Percentiles rank a stretch among this genome's conserved stretches.
Evolutionary conservation across 2,888 invertebrate genomes (phyloP).

Genomic region (Campoletis raptor): DNA sequence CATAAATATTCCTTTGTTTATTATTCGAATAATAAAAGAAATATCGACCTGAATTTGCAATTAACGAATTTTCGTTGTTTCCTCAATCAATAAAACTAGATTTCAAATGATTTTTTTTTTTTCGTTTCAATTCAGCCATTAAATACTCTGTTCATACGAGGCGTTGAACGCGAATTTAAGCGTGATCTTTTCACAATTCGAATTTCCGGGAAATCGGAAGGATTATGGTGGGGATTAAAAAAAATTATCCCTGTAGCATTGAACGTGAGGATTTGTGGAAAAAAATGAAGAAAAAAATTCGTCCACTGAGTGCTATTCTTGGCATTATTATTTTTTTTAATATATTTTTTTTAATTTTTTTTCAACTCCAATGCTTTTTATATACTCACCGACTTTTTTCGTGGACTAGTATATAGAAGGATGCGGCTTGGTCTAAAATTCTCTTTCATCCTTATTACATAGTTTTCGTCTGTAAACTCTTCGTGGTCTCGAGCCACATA

Average conservation of each 20-base stretch:
- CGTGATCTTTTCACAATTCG: not conserved
- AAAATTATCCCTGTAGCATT: not conserved
- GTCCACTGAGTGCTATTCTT: not conserved
- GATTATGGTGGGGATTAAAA: not conserved
- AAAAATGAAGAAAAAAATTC: constrained; percentile 2
- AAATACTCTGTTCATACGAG: not conserved
- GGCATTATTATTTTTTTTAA: not conserved
- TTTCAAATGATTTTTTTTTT: not conserved
- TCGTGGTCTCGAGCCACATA: constrained; percentile 48
- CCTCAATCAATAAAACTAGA: not conserved
- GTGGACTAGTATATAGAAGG: not conserved
- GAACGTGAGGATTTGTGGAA: constrained; percentile 6
- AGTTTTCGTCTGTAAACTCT: constrained; percentile 32
- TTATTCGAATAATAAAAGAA: not conserved
- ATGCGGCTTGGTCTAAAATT: constrained; percentile 25
- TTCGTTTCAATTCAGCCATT: not conserved
- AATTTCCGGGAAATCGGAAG: not conserved
- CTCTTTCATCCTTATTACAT: constrained; percentile 34
- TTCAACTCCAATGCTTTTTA: constrained; percentile 6
- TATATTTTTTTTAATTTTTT: not conserved
- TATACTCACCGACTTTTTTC: not conserved
- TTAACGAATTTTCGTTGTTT: not conserved
- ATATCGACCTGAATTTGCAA: not conserved
- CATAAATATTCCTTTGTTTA: not conserved
- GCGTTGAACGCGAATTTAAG: not conserved